These are phyloP conservation scores for Spodoptera litura DNA, from an alignment of 1,140 invertebrate genomes.

Conservation along the genomic window DNA sequence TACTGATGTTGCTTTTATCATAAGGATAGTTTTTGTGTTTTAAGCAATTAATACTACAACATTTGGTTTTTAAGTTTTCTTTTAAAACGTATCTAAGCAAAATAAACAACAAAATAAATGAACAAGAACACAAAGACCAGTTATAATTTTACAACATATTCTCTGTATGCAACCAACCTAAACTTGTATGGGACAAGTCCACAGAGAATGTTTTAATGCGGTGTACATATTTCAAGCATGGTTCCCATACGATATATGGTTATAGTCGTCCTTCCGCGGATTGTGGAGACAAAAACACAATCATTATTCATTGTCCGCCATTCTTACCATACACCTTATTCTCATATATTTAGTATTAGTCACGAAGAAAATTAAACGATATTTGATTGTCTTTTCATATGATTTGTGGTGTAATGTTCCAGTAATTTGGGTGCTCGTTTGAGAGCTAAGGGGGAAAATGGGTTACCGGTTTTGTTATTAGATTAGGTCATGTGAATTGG, in stretches of 20 bases:
- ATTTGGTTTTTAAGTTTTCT: no score
- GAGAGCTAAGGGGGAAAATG: background rate
- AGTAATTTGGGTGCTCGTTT: background rate
- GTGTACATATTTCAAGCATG: slow-evolving; percentile 47
- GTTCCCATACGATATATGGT: slow-evolving; percentile 52
- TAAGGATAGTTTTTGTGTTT: no score
- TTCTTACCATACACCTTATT: slow-evolving; percentile 40
- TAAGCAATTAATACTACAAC: no score
- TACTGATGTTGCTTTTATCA: no score
- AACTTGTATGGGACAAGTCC: background rate
- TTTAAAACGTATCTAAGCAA: no score
- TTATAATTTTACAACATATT: background rate
- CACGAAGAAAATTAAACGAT: slow-evolving; percentile 34
- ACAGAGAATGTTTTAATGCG: slow-evolving; percentile 28
- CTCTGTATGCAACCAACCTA: slow-evolving; percentile 1
- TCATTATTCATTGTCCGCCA: slow-evolving; percentile 48
- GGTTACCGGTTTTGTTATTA: background rate
- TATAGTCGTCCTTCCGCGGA: slow-evolving; percentile 45
- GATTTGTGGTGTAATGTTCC: slow-evolving; percentile 23
- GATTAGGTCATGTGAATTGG: background rate
- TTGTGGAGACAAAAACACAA: slow-evolving; percentile 52
- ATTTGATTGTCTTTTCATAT: slow-evolving; percentile 37
- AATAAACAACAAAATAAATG: no score
- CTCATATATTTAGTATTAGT: slow-evolving; percentile 17
- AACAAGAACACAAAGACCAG: background rate